phyloP scores from a whole-genome alignment of 2,888 invertebrate genomes.

The Athalia rosae region DNA sequence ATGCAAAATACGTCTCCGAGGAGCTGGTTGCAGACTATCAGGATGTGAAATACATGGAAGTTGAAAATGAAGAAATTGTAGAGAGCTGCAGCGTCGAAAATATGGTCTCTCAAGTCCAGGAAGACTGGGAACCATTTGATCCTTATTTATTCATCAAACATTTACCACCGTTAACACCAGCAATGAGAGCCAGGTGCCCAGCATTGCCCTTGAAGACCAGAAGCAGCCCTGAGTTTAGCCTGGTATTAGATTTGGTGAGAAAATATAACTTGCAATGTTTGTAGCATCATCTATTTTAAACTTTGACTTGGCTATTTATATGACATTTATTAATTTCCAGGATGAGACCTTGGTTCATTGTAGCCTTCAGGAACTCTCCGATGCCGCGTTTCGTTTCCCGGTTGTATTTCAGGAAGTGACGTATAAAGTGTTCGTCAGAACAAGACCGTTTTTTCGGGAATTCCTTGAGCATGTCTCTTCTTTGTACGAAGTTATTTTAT shows the following conservation, averaged over 20 bases:
- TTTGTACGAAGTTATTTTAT: constrained; percentile 93
- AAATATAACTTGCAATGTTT: background rate
- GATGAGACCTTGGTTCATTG: constrained; percentile 98
- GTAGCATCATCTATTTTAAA: background rate
- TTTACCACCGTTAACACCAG: constrained; percentile 87
- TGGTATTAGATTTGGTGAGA: constrained; percentile 77
- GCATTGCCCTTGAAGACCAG: constrained; percentile 94
- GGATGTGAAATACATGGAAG: constrained; percentile 69
- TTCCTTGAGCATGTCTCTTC: constrained; percentile 92
- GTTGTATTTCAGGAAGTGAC: constrained; percentile 93
- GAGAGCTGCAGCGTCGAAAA: constrained; percentile 70
- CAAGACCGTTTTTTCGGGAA: constrained; percentile 92
- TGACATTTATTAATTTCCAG: constrained; percentile 69
- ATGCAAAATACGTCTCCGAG: constrained; percentile 63
- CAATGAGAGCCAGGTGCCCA: constrained; percentile 84
- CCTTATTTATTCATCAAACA: constrained; percentile 94
- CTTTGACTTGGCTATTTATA: background rate
- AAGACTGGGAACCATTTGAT: constrained; percentile 88
- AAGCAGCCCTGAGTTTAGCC: constrained; percentile 94
- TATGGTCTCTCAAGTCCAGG: constrained; percentile 74
- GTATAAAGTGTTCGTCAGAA: constrained; percentile 91
- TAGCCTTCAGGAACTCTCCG: constrained; percentile 91
- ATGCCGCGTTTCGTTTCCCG: constrained; percentile 95
- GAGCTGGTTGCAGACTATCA: constrained; percentile 65
- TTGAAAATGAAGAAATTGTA: constrained; percentile 70